Percentiles rank a stretch among this genome's conserved stretches.
These are phyloP conservation scores for Hemitrygon akajei DNA, from an alignment of 2,797 vertebrate species.

Conservation along the genomic window DNA sequence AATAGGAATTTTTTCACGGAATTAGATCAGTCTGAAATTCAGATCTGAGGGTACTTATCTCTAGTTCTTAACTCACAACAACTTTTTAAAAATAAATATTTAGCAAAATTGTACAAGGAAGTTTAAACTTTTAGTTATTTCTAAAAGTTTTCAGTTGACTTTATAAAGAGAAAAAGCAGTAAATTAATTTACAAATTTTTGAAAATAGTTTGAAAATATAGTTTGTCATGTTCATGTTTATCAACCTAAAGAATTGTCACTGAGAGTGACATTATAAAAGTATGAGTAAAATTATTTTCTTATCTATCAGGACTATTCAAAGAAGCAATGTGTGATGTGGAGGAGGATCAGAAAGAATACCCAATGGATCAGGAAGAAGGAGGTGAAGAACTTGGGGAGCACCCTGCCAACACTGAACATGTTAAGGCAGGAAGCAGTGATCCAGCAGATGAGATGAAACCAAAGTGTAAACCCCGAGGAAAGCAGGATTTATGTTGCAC, in stretches of 20 bases:
- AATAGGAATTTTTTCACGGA: not conserved
- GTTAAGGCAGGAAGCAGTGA: not conserved
- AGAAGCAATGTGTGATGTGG: not conserved
- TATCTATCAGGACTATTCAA: not conserved
- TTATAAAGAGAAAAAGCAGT: not conserved
- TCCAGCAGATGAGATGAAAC: not conserved
- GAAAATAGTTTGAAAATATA: not conserved
- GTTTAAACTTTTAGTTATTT: not conserved
- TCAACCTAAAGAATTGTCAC: too few species aligned
- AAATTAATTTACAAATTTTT: not conserved
- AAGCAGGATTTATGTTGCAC: slow-evolving; percentile 64
- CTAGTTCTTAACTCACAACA: too few species aligned
- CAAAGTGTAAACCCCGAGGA: slow-evolving; percentile 42
- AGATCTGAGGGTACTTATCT: not conserved
- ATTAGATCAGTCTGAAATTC: not conserved
- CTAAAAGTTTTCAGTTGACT: not conserved
- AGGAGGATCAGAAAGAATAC: slow-evolving; percentile 17
- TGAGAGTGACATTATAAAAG: not conserved
- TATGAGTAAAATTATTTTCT: not conserved
- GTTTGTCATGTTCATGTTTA: not conserved
- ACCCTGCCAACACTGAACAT: not conserved
- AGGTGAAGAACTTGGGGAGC: not conserved
- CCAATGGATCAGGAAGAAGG: not conserved
- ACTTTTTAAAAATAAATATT: not conserved
- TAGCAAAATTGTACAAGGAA: too few species aligned